A percentile compares a stretch with the other conserved stretches of the same genome.
Evolutionary conservation across 2,888 invertebrate species (phyloP).

Genomic region (Hemicrepidius hirtus): DNA sequence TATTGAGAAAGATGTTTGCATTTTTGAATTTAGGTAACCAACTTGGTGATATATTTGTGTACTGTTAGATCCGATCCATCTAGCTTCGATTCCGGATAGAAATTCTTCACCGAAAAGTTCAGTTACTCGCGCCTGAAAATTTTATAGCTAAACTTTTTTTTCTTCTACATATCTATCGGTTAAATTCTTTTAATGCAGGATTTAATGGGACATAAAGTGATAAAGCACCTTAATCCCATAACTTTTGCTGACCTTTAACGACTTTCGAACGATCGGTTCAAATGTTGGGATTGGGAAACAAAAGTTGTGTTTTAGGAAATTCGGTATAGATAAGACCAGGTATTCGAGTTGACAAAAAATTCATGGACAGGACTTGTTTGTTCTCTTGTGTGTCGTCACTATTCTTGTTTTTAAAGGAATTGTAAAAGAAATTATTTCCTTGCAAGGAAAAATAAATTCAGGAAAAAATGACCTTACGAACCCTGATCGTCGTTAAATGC

Average conservation of each 20-base stretch:
- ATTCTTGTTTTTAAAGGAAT: too few species aligned
- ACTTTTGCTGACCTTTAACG: conserved; percentile 32
- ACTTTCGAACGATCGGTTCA: conserved; percentile 17
- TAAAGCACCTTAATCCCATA: conserved; percentile 30
- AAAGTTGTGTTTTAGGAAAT: conserved; percentile 10
- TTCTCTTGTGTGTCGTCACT: conserved; percentile 6
- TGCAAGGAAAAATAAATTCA: too few species aligned
- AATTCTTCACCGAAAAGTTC: conserved; percentile 24
- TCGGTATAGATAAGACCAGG: conserved; percentile 20
- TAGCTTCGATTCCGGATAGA: conserved; percentile 28
- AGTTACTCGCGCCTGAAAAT: conserved; percentile 25
- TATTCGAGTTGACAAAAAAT: conserved; percentile 2
- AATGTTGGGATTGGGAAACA: not conserved
- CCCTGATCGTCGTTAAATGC: too few species aligned
- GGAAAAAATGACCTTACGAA: too few species aligned
- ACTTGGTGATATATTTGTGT: conserved; percentile 47
- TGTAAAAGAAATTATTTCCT: too few species aligned
- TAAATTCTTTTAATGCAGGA: conserved; percentile 30
- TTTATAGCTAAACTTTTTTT: conserved; percentile 20
- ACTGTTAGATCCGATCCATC: conserved; percentile 40
- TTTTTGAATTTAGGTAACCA: conserved; percentile 51
- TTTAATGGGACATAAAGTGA: conserved; percentile 35
- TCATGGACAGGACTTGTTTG: not conserved
- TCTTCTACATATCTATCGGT: conserved; percentile 30
- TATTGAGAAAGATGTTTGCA: conserved; percentile 59